These are phyloP conservation scores for Drosophila leonis DNA, from an alignment of 2,888 invertebrate species.

Conservation along the genomic window DNA sequence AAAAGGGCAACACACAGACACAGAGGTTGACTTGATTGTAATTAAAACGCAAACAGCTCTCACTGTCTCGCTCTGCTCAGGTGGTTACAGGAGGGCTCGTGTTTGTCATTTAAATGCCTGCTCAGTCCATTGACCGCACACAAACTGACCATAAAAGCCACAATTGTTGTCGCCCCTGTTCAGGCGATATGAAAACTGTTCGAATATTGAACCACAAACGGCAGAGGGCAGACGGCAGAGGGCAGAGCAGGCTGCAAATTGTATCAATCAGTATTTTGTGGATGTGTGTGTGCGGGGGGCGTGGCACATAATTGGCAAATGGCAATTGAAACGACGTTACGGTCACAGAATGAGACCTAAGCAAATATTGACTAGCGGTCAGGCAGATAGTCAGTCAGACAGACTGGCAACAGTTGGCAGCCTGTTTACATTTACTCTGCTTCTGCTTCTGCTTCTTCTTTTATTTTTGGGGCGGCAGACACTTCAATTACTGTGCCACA, in stretches of 20 bases:
- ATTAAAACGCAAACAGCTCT: slow-evolving; percentile 72
- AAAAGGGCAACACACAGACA: slow-evolving; percentile 34
- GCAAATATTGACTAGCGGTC: slow-evolving; percentile 67
- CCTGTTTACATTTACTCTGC: slow-evolving; percentile 1
- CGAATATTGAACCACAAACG: slow-evolving; percentile 73
- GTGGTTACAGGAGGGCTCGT: slow-evolving; percentile 42
- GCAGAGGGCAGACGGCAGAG: slow-evolving; percentile 6
- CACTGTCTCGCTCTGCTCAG: slow-evolving; percentile 32
- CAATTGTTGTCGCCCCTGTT: slow-evolving; percentile 62
- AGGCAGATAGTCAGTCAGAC: slow-evolving; percentile 8
- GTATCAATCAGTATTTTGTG: slow-evolving; percentile 66
- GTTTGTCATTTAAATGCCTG: slow-evolving; percentile 71
- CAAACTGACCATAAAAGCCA: slow-evolving; percentile 70
- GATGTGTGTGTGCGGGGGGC: not conserved
- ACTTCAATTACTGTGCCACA: slow-evolving; percentile 65
- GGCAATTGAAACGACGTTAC: slow-evolving; percentile 63
- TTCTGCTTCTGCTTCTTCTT: slow-evolving; percentile 9
- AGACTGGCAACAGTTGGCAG: slow-evolving; percentile 48
- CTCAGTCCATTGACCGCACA: slow-evolving; percentile 46
- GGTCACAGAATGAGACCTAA: slow-evolving; percentile 50
- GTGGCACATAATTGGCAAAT: slow-evolving; percentile 70
- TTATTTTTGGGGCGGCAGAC: slow-evolving; percentile 31
- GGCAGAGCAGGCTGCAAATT: slow-evolving; percentile 53
- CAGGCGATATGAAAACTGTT: slow-evolving; percentile 52
- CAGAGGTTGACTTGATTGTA: slow-evolving; percentile 58